These are phyloP conservation scores for Danio aesculapii DNA, from an alignment of 2,797 vertebrate genomes.

Conservation along the genomic window DNA sequence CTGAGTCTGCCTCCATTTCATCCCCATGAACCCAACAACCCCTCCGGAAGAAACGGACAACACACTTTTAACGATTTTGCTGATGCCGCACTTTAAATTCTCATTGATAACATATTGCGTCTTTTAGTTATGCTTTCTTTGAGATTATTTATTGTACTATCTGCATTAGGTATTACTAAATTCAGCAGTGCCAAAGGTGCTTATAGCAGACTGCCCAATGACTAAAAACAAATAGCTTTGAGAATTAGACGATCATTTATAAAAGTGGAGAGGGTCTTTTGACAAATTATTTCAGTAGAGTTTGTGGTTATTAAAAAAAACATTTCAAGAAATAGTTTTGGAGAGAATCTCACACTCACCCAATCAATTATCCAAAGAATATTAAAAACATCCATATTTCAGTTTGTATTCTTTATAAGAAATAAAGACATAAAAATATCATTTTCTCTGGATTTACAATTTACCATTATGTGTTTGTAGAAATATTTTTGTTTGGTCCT, in stretches of 20 bases:
- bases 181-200: background rate
- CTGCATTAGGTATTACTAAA: background rate
- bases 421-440: too few relatives aligned
- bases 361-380: too few relatives aligned
- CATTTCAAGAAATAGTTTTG: background rate
- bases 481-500: too few relatives aligned
- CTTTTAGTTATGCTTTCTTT: slow-evolving; percentile 19
- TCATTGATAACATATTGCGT: slow-evolving; percentile 11
- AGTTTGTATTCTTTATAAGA: too few relatives aligned
- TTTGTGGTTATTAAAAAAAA: background rate
- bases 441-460: too few relatives aligned
- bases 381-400: background rate
- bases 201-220: background rate
- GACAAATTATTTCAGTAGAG: background rate
- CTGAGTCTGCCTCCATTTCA: slow-evolving; percentile 55
- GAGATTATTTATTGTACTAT: background rate
- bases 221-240: background rate
- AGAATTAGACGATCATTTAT: background rate
- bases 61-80: slow-evolving; percentile 13
- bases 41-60: slow-evolving; percentile 12
- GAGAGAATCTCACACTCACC: background rate
- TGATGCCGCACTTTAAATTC: slow-evolving; percentile 35
- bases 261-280: background rate
- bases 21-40: slow-evolving; percentile 56
- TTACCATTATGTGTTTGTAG: too few relatives aligned